Base-by-base conservation (phyloP, 1,140 invertebrate species). In the Ceratosolen solmsi region DNA sequence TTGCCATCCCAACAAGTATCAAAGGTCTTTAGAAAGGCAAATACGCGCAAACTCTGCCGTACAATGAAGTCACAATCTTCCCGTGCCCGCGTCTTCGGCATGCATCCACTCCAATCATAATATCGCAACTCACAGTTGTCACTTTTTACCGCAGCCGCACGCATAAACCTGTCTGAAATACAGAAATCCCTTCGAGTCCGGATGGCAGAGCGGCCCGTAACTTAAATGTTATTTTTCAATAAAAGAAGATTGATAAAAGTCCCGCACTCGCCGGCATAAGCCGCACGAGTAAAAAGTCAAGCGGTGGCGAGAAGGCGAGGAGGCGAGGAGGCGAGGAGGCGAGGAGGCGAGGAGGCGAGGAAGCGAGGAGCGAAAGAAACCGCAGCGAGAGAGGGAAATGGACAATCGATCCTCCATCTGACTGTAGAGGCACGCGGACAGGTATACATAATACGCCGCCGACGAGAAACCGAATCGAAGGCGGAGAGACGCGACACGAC, bases 91-190 rank as follows among this genome's bases (percentile, higher is more conserved):
- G 33, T 22, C 25, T 30, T 1, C 25, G 17, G 7, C 27, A 58
- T 41, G 22, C 17, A 63, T 63, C 22, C n/a, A 0, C n/a, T 17
- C 58, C 72, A 60, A 76, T 82, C 72, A 72, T 77, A 71, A 77
- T 76, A 70, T 82, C 74, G 74, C 60, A 60, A 49, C 49, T 75
- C 46, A 54, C 72, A n/a, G 1, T 4, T 22, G 27, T 49, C 73
- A 27, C 51, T 82, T 72, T 78, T 78, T 78, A 49, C 20, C 27
- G 0, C 25, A 7, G n/a, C n/a, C 0, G 22, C 5, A 46, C 25
- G 7, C 73, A 71, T 82, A 82, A 82, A 77, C 56, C 73, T 81
- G 80, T 81, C 80, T 1, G 49, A 76, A 75, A 41, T 25, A 9
- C 36, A 41, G 30, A 63, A 68, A 74, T 60, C n/a, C 30, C 25